phyloP scores from a whole-genome alignment of 2,797 vertebrate genomes.

The Pagetopsis macropterus region DNA sequence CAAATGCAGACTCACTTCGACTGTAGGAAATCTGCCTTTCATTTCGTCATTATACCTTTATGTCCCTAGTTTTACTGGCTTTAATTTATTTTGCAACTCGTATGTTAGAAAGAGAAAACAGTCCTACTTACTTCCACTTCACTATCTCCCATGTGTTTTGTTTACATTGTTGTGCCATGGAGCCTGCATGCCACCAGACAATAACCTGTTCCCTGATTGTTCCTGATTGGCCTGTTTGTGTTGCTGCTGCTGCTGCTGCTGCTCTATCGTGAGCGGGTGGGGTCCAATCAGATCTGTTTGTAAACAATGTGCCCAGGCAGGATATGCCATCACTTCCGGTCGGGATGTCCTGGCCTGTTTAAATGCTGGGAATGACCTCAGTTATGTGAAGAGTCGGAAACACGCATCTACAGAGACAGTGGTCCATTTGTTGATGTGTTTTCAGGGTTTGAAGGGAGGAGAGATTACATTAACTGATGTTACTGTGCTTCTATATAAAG shows the following conservation, averaged over 20 bases:
- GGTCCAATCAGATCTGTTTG: slow-evolving; percentile 66
- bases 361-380: slow-evolving; percentile 71
- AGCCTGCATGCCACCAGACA: slow-evolving; percentile 34
- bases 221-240: slow-evolving; percentile 57
- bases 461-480: slow-evolving; percentile 10
- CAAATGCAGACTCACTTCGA: not conserved
- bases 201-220: slow-evolving; percentile 48
- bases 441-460: slow-evolving; percentile 14
- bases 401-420: slow-evolving; percentile 16
- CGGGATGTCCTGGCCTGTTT: slow-evolving; percentile 57
- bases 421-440: slow-evolving; percentile 33
- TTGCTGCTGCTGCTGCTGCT: slow-evolving; percentile 29
- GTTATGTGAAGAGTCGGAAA: not conserved
- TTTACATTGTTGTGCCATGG: slow-evolving; percentile 33
- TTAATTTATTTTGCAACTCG: not conserved
- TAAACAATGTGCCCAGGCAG: slow-evolving; percentile 74
- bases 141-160: slow-evolving; percentile 24
- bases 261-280: slow-evolving; percentile 30
- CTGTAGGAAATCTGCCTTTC: not conserved
- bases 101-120: not conserved
- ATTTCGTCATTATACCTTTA: not conserved
- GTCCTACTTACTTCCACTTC: not conserved
- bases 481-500: not conserved
- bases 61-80: not conserved
- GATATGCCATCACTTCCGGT: slow-evolving; percentile 76